These are phyloP conservation scores for Mormyrus hasselquistii DNA, from an alignment of 2,797 vertebrate genomes.

Conservation along the genomic window DNA sequence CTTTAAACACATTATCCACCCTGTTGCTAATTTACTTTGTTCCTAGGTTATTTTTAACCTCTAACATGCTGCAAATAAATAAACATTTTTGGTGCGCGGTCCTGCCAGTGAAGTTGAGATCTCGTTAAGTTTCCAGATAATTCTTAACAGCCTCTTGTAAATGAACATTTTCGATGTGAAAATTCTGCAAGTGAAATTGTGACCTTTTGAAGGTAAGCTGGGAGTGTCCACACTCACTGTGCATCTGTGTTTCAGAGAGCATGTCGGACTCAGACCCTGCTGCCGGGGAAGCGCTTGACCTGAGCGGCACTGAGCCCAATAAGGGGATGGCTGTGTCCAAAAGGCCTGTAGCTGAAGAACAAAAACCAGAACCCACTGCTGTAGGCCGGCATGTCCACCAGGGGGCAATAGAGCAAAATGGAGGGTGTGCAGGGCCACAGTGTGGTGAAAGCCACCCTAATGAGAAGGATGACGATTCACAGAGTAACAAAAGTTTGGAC, in stretches of 20 bases:
- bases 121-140: neutral
- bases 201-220: neutral
- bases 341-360: slow-evolving; percentile 26
- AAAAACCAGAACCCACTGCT: neutral
- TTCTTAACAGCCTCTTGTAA: neutral
- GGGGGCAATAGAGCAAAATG: neutral
- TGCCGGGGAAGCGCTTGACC: slow-evolving; percentile 63
- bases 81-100: neutral
- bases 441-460: slow-evolving; percentile 42
- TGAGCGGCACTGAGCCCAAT: slow-evolving; percentile 52
- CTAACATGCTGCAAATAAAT: neutral
- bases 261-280: slow-evolving; percentile 71
- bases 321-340: slow-evolving; percentile 37
- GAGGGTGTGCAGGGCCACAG: slow-evolving; percentile 27
- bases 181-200: neutral
- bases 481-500: slow-evolving; percentile 92
- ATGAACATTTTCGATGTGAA: neutral
- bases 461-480: slow-evolving; percentile 70
- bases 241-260: slow-evolving; percentile 61
- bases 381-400: slow-evolving; percentile 27
- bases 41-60: neutral
- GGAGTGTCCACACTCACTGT: neutral
- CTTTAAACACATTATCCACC: neutral
- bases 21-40: neutral
- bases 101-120: neutral